These are phyloP conservation scores for Esperia sulphurella DNA, from an alignment of 2,888 invertebrate species.

Conservation along the genomic window DNA sequence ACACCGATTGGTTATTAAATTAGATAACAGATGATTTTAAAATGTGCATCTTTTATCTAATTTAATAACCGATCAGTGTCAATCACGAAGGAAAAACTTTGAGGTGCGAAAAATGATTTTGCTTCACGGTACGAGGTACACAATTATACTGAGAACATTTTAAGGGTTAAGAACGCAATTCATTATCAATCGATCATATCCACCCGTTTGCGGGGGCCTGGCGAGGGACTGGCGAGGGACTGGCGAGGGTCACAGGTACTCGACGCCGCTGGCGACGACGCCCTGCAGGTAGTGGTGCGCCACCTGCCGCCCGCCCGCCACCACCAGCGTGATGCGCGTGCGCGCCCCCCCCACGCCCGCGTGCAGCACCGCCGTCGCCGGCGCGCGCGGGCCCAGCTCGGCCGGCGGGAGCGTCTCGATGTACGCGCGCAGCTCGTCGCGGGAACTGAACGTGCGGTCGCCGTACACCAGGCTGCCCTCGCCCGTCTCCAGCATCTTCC, in stretches of 20 bases:
- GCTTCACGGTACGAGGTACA: no score
- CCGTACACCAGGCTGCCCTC: slow-evolving; percentile 44
- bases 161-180: no score
- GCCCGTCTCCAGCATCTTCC: slow-evolving; percentile 34
- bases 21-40: no score
- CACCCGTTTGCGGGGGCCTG: no score
- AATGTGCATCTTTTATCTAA: no score
- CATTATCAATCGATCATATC: no score
- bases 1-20: no score
- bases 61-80: no score
- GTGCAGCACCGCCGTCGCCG: slow-evolving; percentile 35
- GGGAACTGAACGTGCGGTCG: slow-evolving; percentile 39
- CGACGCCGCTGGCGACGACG: slow-evolving; percentile 35
- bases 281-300: slow-evolving; percentile 47
- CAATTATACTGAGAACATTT: no score
- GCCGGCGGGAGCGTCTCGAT: slow-evolving; percentile 30
- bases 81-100: no score
- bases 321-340: slow-evolving; percentile 42
- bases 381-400: slow-evolving; percentile 10
- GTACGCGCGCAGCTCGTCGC: slow-evolving; percentile 39
- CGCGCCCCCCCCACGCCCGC: slow-evolving; percentile 13
- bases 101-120: no score
- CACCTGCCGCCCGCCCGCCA: slow-evolving; percentile 43
- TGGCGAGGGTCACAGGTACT: slow-evolving; percentile 46
- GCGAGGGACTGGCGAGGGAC: no score